Evolutionary conservation across 2,888 invertebrate genomes (phyloP), one percentile per base, ranked within the genome.

Genomic region (Electrophaes corylata): DNA sequence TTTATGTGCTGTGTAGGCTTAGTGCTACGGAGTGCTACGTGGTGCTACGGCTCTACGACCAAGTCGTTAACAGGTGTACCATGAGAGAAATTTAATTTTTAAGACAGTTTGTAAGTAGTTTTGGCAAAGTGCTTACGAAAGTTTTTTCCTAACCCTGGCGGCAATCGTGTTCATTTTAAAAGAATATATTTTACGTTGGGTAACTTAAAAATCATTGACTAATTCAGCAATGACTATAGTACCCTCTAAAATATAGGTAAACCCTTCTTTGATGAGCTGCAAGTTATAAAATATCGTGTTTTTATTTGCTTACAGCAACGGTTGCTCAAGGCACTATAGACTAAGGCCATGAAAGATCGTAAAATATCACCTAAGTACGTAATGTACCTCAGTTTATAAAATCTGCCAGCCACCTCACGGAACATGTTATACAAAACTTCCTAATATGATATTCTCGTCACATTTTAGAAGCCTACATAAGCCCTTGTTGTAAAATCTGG

Each of bases 401-500:
- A 33, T 33, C 29, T 45, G 4, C n/a, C 31, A 45, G 11, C 11
- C 19, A 45, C 14, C 43, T n/a, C n/a, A 26, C 16, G 31, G 12
- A 23, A 4, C n/a, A 20, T 35, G 35, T 23, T 23, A 3, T 50
- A 47, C 35, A 43, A 50, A 46, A 35, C 26, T 47, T 44, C n/a
- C 37, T 19, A 43, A 53, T 26, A 46, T 29, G 19, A 53, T 26
- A 26, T 26, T 12, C 39, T 39, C 31, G 29, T 52, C 39, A 47
- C 49, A 65, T 60, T 59, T 63, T 35, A 35, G 35, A 16, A 53
- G 49, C 35, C 57, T 26, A 26, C 58, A 69, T 66, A 69, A 62
- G 59, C 53, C 65, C 37, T 20, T 43, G 65, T 69, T 73, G 75
- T 76, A 73, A 75, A 74, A 73, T 60, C 69, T 64, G 54, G 62